Evolutionary conservation across 2,797 vertebrate genomes (phyloP).

Genomic region (Amblyopsis hoosieri): DNA sequence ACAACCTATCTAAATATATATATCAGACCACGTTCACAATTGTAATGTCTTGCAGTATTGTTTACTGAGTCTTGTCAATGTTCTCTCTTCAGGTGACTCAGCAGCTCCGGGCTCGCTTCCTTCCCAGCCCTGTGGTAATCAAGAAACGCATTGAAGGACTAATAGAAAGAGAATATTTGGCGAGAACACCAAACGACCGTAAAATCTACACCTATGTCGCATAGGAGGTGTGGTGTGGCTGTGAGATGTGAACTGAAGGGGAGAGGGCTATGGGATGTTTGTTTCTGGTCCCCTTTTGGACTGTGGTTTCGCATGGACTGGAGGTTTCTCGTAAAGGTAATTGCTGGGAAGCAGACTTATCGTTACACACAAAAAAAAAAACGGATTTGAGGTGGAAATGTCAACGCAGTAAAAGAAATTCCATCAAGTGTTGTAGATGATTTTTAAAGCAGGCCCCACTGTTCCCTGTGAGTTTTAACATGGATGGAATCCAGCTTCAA

Average conservation of each 20-base stretch:
- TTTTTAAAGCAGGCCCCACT: conserved; percentile 86
- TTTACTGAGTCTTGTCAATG: conserved; percentile 7
- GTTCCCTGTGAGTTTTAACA: conserved; percentile 88
- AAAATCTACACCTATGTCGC: conserved; percentile 99
- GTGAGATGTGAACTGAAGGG: conserved; percentile 51
- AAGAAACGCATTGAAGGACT: conserved; percentile 99
- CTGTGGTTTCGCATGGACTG: conserved; percentile 94
- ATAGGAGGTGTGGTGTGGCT: conserved; percentile 76
- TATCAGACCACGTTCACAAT: too few species aligned
- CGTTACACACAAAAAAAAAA: conserved; percentile 75
- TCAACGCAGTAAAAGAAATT: conserved; percentile 65
- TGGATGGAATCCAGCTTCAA: conserved; percentile 88
- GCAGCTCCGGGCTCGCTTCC: conserved; percentile 93
- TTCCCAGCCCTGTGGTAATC: conserved; percentile 98
- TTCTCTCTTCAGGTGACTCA: conserved; percentile 89
- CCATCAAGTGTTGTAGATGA: conserved; percentile 87
- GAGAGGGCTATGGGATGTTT: conserved; percentile 25
- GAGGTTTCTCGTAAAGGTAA: conserved; percentile 91
- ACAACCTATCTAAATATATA: too few species aligned
- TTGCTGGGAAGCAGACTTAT: conserved; percentile 68
- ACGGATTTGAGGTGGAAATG: conserved; percentile 52
- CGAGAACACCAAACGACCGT: conserved; percentile 96
- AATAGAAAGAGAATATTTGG: conserved; percentile 99
- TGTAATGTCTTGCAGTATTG: background rate
- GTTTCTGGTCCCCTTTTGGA: conserved; percentile 73